Base-by-base conservation (phyloP, 2,888 invertebrate genomes). In the Polymixis flavicincta region DNA sequence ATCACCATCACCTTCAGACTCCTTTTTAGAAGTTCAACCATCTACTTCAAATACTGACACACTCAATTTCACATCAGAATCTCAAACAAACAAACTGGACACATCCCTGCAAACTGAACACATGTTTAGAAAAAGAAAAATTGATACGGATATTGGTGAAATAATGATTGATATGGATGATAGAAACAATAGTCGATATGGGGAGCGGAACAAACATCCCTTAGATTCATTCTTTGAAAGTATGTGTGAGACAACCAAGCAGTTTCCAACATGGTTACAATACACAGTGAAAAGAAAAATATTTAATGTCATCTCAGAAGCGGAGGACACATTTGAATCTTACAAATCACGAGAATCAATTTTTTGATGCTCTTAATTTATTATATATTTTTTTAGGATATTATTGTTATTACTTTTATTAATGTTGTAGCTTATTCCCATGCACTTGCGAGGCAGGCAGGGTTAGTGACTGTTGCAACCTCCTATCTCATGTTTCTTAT, bases 81-180 rank as follows among this genome's bases (percentile, higher is more conserved):
- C 76, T 54, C 77, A 86, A 7, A 74, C 75, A 22, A 76, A 76
- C 22, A 82, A 84, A 73, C 52, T 82, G 19, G 88, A 83, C 11
- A 72, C 80, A 4, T 72, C 87, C 11, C 28, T 83, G 37, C 85
- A 77, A 37, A 71, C 50, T 32, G 87, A 87, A 67, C 86, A 83
- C 48, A 71, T 79, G 37, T 88, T 79, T 22, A 77, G 81, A 55
- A 87, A 87, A 75, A 81, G 86, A 75, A 88, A 87, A 87, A 59
- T 80, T 9, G 86, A 87, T 14, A 85, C 76, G 32, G 87, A 88
- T 11, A 79, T 87, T 50, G 75, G 87, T 13, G 89, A 88, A 76
- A 76, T 87, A n/a, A 87, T 88, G 86, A 88, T 88, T 74, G 84
- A 88, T 52, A 87, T 88, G 72, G 88, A 86, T 7, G 85, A 87